A percentile compares a stretch with the other conserved stretches of the same genome.
Conservation (phyloP, 2,113 vertebrate species). For the Amphiprion ocellaris region DNA sequence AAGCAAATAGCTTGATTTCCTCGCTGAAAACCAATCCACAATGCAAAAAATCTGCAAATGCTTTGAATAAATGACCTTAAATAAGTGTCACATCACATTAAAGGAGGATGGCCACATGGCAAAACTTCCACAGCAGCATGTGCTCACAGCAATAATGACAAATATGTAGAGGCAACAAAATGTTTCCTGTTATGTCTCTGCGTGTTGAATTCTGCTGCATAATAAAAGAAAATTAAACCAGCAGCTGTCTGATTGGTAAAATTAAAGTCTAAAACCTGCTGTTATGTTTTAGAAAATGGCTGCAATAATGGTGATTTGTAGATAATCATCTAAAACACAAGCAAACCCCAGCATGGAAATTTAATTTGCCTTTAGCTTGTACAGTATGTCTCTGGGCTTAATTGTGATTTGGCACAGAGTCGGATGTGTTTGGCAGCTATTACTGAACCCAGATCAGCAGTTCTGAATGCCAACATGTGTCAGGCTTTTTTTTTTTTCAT, state of each 20-base stretch:
- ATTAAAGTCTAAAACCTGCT: not conserved
- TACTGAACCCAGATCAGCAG: constrained; percentile 28
- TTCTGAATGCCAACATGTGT: constrained; percentile 21
- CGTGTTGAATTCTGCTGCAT: not conserved
- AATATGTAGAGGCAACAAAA: not conserved
- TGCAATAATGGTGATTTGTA: not conserved
- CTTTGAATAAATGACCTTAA: too few relatives aligned
- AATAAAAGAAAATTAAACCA: not conserved
- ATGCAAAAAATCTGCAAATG: too few relatives aligned
- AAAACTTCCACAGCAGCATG: not conserved
- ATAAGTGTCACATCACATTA: not conserved
- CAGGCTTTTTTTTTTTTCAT: not conserved
- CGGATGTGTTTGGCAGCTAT: constrained; percentile 32
- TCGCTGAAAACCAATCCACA: too few relatives aligned
- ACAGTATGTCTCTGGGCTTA: constrained; percentile 29
- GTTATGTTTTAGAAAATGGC: not conserved
- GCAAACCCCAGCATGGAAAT: constrained; percentile 3
- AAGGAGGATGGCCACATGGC: not conserved
- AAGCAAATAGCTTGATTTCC: too few relatives aligned
- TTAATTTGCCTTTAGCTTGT: constrained; percentile 24
- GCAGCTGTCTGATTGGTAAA: not conserved
- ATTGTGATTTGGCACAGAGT: constrained; percentile 20
- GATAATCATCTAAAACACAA: constrained; percentile 8
- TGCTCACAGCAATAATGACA: not conserved
- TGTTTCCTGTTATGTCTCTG: not conserved